Conservation (phyloP, 1,140 invertebrate species). For the Ceratosolen solmsi region DNA sequence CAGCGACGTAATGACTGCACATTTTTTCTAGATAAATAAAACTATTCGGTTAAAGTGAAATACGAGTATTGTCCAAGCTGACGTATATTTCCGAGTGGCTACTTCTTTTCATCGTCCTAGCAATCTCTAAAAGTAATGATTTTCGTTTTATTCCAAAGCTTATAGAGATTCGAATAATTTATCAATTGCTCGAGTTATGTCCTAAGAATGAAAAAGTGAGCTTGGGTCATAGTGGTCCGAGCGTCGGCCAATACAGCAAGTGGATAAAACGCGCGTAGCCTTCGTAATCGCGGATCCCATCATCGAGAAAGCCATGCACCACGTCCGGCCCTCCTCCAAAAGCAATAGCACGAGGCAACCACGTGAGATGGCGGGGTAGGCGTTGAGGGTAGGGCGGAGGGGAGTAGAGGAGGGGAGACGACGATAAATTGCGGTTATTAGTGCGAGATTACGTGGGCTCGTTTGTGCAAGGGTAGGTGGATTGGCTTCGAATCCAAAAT, state of each 20-base stretch:
- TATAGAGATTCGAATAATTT: background rate
- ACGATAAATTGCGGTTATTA: conserved; percentile 73
- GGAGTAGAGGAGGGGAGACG: conserved; percentile 31
- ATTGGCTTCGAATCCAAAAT: conserved; percentile 71
- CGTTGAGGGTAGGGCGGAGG: too few species aligned
- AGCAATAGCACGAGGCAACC: background rate
- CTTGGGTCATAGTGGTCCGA: background rate
- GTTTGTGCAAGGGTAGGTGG: conserved; percentile 53
- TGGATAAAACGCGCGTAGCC: background rate
- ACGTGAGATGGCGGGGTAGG: too few species aligned
- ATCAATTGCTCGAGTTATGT: background rate
- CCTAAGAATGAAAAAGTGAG: background rate
- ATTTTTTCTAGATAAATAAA: background rate
- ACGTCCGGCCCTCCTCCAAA: background rate
- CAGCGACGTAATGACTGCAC: background rate
- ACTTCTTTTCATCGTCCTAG: too few species aligned
- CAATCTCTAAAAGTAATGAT: too few species aligned
- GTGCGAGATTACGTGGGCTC: conserved; percentile 70
- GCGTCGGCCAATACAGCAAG: background rate
- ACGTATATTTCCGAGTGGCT: background rate
- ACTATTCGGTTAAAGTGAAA: background rate
- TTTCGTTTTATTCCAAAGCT: too few species aligned
- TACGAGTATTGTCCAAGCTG: background rate
- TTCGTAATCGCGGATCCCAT: conserved; percentile 18
- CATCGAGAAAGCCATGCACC: background rate